Evolutionary conservation across 1,140 invertebrate genomes (phyloP).

Genomic region (Ptiloglossa arizonensis): DNA sequence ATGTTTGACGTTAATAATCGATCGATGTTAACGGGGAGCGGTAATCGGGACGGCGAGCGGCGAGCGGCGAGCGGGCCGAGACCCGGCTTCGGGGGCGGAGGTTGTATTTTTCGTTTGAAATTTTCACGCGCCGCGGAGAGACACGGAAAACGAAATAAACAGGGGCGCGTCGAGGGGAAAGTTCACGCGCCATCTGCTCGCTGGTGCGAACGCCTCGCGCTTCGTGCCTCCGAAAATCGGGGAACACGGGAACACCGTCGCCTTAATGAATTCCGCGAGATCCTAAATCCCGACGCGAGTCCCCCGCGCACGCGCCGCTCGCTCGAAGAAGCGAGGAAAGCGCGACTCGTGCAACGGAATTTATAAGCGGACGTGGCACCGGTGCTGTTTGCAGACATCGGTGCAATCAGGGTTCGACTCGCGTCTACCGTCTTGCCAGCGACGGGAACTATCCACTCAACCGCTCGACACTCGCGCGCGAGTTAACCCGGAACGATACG

Average conservation of each 20-base stretch:
- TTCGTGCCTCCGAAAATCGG: neutral
- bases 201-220: slow-evolving; percentile 13
- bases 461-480: no score
- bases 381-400: no score
- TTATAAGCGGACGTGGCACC: neutral
- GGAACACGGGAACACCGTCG: no score
- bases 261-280: slow-evolving; percentile 35
- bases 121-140: neutral
- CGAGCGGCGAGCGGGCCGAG: no score
- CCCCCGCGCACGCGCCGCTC: no score
- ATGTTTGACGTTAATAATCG: slow-evolving; percentile 9
- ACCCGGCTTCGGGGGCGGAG: no score
- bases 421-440: no score
- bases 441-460: no score
- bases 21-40: slow-evolving; percentile 3
- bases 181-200: slow-evolving; percentile 35
- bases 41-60: neutral
- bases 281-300: slow-evolving; percentile 5
- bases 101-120: slow-evolving; percentile 7
- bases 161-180: neutral
- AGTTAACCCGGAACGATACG: no score
- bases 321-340: neutral
- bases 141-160: slow-evolving; percentile 25
- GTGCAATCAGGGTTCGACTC: no score
- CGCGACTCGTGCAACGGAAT: neutral